phyloP scores from a whole-genome alignment of 2,797 vertebrate genomes.

The Rhinichthys osculus region DNA sequence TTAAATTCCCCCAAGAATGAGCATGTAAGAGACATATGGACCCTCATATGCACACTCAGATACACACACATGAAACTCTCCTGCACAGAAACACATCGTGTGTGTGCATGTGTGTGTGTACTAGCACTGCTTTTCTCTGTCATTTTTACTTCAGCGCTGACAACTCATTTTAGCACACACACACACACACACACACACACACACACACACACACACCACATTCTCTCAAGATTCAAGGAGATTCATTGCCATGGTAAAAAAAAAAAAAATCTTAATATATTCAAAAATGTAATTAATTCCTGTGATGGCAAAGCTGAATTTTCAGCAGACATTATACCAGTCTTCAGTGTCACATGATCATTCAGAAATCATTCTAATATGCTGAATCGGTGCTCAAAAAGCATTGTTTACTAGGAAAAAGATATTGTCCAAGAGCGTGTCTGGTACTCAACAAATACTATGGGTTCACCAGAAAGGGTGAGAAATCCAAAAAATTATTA shows the following conservation, averaged over 20 bases:
- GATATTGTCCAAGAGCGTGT: background rate
- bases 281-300: background rate
- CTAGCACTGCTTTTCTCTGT: background rate
- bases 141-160: background rate
- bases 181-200: background rate
- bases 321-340: background rate
- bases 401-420: background rate
- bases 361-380: background rate
- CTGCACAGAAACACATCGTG: background rate
- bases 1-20: slow-evolving; percentile 32
- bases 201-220: background rate
- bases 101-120: background rate
- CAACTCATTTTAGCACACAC: background rate
- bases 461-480: background rate
- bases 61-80: slow-evolving; percentile 8
- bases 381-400: background rate
- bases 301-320: background rate
- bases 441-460: background rate
- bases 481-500: too few species aligned
- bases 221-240: background rate
- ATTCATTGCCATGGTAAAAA: background rate
- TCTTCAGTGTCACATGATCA: background rate
- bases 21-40: slow-evolving; percentile 9
- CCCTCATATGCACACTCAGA: slow-evolving; percentile 8
- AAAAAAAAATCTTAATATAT: background rate